Base-by-base conservation (phyloP, 2,888 invertebrate genomes). In the Entomobrya proxima region DNA sequence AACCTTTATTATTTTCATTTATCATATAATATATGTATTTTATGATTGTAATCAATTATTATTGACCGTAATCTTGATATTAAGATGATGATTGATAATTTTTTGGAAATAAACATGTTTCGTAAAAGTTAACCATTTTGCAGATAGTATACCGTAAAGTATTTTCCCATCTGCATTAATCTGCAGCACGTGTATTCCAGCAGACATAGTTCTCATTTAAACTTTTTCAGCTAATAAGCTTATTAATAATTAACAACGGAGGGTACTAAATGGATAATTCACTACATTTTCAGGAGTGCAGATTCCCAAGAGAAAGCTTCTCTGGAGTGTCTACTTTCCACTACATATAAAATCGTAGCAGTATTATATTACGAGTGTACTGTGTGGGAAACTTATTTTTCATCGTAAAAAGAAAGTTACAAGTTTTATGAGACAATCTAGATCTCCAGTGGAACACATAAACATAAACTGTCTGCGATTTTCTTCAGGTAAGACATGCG, bases 31-130 rank as follows among this genome's bases (percentile, higher is more conserved):
- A 55, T 27, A 9, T 27, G 2, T 55, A 18, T 27, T 11, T 55
- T 55, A 18, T 3, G 24, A 27, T 11, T 18, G 1, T 13, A 3
- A 27, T 55, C 1, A 27, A n/a, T 13, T 27, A 55, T 27, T n/a
- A 18, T 55, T 27, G 27, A 55, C 18, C n/a, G n/a, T n/a, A n/a
- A n/a, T n/a, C n/a, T n/a, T n/a, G n/a, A 55, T 55, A 3, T 27
- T 21, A 52, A 21, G 4, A 37, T 21, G 37, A 37, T 64, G 64
- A 64, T 64, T 64, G 64, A 37, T 37, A 64, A 64, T 37, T 64
- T 64, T 64, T 64, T 35, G 64, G 37, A 27, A 64, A 64, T 64
- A 64, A 64, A 64, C 18, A 64, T 64, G 21, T 61, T 32, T 2
- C 21, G 27, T 35, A 37, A 64, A 64, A 64, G 27, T 55, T 2